These are phyloP conservation scores for Trilocha varians DNA, from an alignment of 2,888 invertebrate species.

Conservation along the genomic window DNA sequence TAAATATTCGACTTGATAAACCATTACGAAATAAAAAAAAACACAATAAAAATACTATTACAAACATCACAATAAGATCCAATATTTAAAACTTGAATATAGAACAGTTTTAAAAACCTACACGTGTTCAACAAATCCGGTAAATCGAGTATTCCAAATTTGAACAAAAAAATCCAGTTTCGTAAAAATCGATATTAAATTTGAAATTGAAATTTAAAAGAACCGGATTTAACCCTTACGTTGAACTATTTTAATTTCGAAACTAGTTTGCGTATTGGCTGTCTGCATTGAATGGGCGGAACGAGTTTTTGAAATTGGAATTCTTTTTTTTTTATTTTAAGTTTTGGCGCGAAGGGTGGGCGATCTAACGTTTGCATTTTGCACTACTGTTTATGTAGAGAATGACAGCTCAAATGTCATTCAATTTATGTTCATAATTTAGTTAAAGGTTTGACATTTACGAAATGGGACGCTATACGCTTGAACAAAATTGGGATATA, in stretches of 20 bases:
- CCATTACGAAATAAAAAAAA: background rate
- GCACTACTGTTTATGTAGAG: too few species aligned
- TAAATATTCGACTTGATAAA: too few species aligned
- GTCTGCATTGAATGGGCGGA: slow-evolving; percentile 14
- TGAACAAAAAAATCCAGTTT: slow-evolving; percentile 26
- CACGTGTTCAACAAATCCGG: slow-evolving; percentile 17
- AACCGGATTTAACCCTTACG: slow-evolving; percentile 30
- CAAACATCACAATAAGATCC: background rate
- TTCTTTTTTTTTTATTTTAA: slow-evolving; percentile 12
- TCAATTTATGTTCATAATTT: too few species aligned
- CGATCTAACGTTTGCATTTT: too few species aligned
- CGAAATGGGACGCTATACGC: too few species aligned
- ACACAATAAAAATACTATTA: too few species aligned
- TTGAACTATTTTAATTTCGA: slow-evolving; percentile 11
- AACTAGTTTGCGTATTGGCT: slow-evolving; percentile 11
- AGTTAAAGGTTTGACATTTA: too few species aligned
- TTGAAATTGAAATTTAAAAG: slow-evolving; percentile 18
- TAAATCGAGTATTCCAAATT: slow-evolving; percentile 14
- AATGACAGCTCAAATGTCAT: too few species aligned
- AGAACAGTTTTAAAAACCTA: background rate
- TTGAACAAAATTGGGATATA: too few species aligned
- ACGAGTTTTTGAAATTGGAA: slow-evolving; percentile 24
- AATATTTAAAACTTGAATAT: background rate
- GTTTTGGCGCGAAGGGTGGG: too few species aligned
- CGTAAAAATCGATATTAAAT: slow-evolving; percentile 13